Base-by-base conservation (phyloP, 2,888 invertebrate species). In the Philhelius pedissequus region DNA sequence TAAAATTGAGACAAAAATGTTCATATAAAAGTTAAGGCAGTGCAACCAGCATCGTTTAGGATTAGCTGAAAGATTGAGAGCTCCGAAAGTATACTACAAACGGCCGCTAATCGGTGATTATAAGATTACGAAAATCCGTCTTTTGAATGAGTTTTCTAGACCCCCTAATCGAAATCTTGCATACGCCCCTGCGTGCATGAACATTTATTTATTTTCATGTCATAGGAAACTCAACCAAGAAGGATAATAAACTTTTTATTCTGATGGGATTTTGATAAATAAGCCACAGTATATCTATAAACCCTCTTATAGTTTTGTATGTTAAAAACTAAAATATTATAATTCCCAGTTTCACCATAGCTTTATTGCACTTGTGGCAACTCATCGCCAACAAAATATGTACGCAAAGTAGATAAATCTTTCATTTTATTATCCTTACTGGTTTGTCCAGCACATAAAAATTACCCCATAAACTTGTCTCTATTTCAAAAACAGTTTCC, bases 361-460 rank as follows among this genome's bases (percentile, higher is more conserved):
- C 40, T 70, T 78, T 70, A 78, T 78, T 48, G 56, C 56, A 40
- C 18, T 32, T 32, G 43, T 32, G 52, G 20, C 22, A 20, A 73
- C 66, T 40, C 50, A 40, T 25, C 62, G 50, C 64, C 45, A 50
- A 60, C 11, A 54, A 20, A 20, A 35, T 7, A 25, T 38, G 22
- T n/a, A 54, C 32, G 27, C 8, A 25, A 3, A 6, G 8, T 22
- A 60, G 27, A 66, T 77, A 73, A 73, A 82, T 73, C 77, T 73
- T 45, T 40, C 45, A 60, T 60, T 82, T 82, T 81, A 81, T 81
- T 76, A 60, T 71, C 66, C 35, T 35, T 20, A 48, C 32, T 20
- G 18, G 27, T 62, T 69, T 73, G 71, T 77, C 66, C 71, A 71
- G 40, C 43, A 68, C 27, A 58, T 45, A 30, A 27, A 54, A 69